Percentiles rank a stretch among this genome's conserved stretches.
These are phyloP conservation scores for Piezodorus guildinii DNA, from an alignment of 1,140 invertebrate genomes.

Conservation along the genomic window DNA sequence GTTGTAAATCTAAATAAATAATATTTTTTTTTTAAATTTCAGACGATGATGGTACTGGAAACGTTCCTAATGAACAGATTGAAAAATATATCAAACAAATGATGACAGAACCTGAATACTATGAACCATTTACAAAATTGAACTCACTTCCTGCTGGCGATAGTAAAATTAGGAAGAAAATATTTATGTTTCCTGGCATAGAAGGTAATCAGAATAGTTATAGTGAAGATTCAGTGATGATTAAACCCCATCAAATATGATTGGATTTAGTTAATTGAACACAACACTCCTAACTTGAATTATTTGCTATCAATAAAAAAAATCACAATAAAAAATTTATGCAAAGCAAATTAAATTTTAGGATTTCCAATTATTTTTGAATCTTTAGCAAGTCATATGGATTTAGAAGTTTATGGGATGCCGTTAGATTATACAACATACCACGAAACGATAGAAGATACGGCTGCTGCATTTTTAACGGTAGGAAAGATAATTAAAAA, in stretches of 20 bases:
- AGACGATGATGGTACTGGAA: conserved; percentile 39
- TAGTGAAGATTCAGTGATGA: background rate
- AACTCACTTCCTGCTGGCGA: background rate
- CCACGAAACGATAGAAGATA: conserved; percentile 26
- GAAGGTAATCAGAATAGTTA: conserved; percentile 39
- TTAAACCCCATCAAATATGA: background rate
- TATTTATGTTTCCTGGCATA: conserved; percentile 69
- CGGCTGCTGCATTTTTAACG: conserved; percentile 34
- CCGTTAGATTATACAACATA: conserved; percentile 41
- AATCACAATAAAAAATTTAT: background rate
- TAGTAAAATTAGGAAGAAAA: conserved; percentile 21
- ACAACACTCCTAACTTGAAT: too few species aligned
- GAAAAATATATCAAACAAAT: background rate
- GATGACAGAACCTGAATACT: background rate
- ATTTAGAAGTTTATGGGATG: conserved; percentile 51
- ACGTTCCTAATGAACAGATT: conserved; percentile 33
- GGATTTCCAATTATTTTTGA: conserved; percentile 43
- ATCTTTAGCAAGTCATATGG: conserved; percentile 44
- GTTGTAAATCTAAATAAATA: too few species aligned
- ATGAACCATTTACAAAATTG: background rate
- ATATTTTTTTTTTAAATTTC: too few species aligned
- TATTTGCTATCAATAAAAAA: background rate
- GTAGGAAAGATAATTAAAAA: conserved; percentile 34
- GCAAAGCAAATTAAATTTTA: conserved; percentile 3
- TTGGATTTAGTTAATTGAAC: background rate